phyloP scores from a whole-genome alignment of 2,888 invertebrate genomes.

The Euplexia lucipara region DNA sequence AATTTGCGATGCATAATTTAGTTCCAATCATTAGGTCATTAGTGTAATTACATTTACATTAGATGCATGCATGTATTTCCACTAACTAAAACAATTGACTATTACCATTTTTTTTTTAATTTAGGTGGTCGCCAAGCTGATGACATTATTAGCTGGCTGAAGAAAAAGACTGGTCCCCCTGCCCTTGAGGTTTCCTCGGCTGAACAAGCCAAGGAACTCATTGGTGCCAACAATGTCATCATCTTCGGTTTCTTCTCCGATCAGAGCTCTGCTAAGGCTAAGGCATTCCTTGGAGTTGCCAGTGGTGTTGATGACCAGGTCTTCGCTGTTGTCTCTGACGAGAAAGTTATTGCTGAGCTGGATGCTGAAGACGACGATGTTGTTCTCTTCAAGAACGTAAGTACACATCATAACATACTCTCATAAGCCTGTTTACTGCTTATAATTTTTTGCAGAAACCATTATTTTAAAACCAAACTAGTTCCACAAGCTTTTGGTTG shows the following conservation, averaged over 20 bases:
- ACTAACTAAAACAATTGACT: no score
- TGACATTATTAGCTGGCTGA: conserved; percentile 98
- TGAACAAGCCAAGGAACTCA: conserved; percentile 96
- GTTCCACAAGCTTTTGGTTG: not conserved
- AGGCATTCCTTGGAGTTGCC: conserved; percentile 96
- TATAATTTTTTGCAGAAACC: no score
- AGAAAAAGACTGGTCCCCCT: conserved; percentile 99
- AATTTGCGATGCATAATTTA: conserved; percentile 26
- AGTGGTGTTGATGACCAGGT: conserved; percentile 95
- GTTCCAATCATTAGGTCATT: conserved; percentile 7
- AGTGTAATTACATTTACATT: not conserved
- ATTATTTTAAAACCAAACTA: not conserved
- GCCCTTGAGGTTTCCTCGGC: conserved; percentile 95
- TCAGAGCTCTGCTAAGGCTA: conserved; percentile 94
- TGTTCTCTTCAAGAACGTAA: conserved; percentile 97
- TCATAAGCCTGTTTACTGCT: not conserved
- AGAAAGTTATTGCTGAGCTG: conserved; percentile 95
- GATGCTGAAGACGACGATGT: conserved; percentile 95
- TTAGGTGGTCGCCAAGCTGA: conserved; percentile 97
- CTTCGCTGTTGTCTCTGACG: conserved; percentile 96
- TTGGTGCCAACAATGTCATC: conserved; percentile 95
- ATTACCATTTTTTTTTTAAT: no score
- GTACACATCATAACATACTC: conserved; percentile 56
- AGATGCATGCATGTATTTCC: not conserved
- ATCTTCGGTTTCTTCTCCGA: conserved; percentile 98